Conservation (phyloP, 2,797 vertebrate species). For the Rhodeus uyekii region DNA sequence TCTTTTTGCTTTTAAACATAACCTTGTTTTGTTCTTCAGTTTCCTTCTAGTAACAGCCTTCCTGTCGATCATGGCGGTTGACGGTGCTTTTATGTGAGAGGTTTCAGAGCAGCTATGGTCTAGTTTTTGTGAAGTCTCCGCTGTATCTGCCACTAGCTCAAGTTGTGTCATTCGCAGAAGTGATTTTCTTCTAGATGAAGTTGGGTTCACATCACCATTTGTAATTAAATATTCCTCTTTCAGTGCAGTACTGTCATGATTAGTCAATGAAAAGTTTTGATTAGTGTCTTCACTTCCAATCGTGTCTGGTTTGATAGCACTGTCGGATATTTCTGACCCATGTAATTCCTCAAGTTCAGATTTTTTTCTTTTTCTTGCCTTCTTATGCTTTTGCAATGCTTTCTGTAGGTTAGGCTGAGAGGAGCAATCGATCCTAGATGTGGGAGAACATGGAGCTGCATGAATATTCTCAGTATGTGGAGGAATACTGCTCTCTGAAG, state of each 20-base stretch:
- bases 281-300: not conserved
- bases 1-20: slow-evolving; percentile 4
- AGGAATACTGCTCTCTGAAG: not conserved
- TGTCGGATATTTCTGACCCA: not conserved
- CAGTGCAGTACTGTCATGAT: not conserved
- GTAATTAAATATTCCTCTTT: not conserved
- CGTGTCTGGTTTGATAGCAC: not conserved
- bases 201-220: not conserved
- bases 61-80: not conserved
- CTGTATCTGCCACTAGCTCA: not conserved
- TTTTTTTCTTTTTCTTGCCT: slow-evolving; percentile 35
- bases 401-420: slow-evolving; percentile 9
- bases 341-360: slow-evolving; percentile 3
- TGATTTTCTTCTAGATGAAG: not conserved
- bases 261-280: not conserved
- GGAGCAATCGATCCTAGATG: not conserved
- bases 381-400: not conserved
- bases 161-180: not conserved
- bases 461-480: not conserved
- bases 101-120: not conserved
- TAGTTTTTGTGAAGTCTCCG: slow-evolving; percentile 5
- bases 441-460: not conserved
- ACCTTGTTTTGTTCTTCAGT: slow-evolving; percentile 28
- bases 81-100: not conserved
- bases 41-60: slow-evolving; percentile 16